Evolutionary conservation across 2,888 invertebrate species (phyloP), one percentile per base, ranked within the genome.

Genomic region (Deilephila porcellus): DNA sequence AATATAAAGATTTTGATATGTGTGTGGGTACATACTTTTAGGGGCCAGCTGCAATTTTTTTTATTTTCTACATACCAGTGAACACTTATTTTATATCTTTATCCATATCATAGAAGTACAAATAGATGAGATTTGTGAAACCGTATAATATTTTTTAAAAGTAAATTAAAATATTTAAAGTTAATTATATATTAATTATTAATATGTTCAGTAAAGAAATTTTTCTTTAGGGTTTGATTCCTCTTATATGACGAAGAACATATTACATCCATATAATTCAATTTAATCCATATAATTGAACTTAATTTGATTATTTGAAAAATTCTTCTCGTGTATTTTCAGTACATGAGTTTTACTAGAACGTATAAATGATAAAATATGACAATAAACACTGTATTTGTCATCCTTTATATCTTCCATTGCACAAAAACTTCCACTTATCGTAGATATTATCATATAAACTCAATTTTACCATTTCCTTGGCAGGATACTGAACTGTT

Each of bases 1-100:
- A 45, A 6, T 67, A 20, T 52, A 52, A 67, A 52, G 25, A 52
- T 67, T 67, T 45, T 73, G 59, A 25, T 34, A 64, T 59, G 34
- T 72, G 37, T 56, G 73, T 73, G 64, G 59, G 64, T 67, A 25
- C 62, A 29, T 32, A 53, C 53, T 62, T 71, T 52, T 52, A 37
- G 71, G 60, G 60, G 52, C 67, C 67, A 67, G 67, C 67, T 67
- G 67, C 52, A 52, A 34, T 14, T 45, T 25, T 67, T 64, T 52
- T 52, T 25, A 32, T 34, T 32, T 62, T 62, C 32, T 52, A 67
- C 17, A n/a, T 52, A 20, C 45, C 67, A 67, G 67, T 67, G 45
- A 14, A 25, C 34, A 19, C 62, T 63, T 67, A 52, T 25, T 67
- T 67, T 64, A 45, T 20, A 52, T 52, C 52, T 52, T 52, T 25